These are phyloP conservation scores for Trogon melanurus DNA, from an alignment of 2,113 vertebrate genomes.

Conservation along the genomic window DNA sequence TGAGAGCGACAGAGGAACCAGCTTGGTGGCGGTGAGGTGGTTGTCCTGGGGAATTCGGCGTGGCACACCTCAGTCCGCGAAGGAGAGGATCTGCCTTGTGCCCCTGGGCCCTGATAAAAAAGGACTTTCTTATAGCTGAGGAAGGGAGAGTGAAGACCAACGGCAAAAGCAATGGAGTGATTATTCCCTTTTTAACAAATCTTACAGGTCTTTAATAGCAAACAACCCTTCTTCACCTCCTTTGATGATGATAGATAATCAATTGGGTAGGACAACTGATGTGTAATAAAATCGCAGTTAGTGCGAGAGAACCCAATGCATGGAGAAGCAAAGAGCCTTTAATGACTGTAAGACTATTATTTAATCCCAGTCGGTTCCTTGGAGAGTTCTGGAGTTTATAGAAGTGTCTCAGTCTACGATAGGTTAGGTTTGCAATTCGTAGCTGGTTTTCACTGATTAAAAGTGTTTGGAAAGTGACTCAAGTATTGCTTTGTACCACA, in stretches of 20 bases:
- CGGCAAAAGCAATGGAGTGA: not conserved
- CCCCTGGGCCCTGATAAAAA: not conserved
- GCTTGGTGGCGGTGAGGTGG: not conserved
- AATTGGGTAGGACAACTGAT: conserved; percentile 34
- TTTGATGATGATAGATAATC: conserved; percentile 40
- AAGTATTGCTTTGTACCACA: not conserved
- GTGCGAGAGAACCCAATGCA: not conserved
- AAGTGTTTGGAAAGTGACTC: not conserved
- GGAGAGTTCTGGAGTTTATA: conserved; percentile 34
- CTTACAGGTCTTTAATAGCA: conserved; percentile 24
- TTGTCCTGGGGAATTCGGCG: not conserved
- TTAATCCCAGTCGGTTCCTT: conserved; percentile 32
- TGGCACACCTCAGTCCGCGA: not conserved
- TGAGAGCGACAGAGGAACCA: not conserved
- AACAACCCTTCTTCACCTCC: conserved; percentile 24
- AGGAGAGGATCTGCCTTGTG: not conserved
- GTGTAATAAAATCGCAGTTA: conserved; percentile 39
- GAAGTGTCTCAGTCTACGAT: not conserved
- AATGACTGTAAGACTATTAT: conserved; percentile 23
- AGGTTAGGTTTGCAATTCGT: conserved; percentile 39
- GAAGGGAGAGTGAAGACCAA: not conserved
- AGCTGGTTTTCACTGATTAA: not conserved
- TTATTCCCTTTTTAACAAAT: conserved; percentile 39
- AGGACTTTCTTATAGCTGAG: not conserved
- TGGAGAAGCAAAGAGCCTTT: conserved; percentile 10